Evolutionary conservation across 53 echinoderm and acorn worm genomes (phyloP), one percentile per base, ranked within the genome.

Genomic region (Crossaster papposus): DNA sequence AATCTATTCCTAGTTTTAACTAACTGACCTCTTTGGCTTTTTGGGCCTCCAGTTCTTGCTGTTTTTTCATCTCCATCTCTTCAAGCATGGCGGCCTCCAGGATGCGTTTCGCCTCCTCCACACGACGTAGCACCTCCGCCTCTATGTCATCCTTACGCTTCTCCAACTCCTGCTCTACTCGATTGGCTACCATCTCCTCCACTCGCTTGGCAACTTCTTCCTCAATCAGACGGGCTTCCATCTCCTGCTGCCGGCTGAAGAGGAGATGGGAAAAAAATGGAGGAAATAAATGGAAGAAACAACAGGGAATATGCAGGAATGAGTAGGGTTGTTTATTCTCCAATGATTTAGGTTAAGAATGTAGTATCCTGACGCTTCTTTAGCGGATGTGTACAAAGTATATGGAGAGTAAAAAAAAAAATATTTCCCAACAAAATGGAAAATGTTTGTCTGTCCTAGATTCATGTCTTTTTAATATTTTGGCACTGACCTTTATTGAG

Each of bases 141-240:
- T 97, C 97, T 31, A 97, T 93, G 64, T 97, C 97, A 44, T 97
- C 97, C 81, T 95, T 93, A 50, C 94, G 90, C 81, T 97, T 97
- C 91, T 97, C 97, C 30, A 97, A 75, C 82, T 97, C 97, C 73
- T 94, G 93, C 78, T 93, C 95, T 5, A 97, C 94, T 54, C 97
- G 86, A 37, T 97, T 92, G n/a, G 92, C 94, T 9, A 97, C 94
- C 91, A 97, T 92, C 85, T 97, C 97, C 78, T 97, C 97, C 31
- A 97, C 97, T 22, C 97, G 79, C 52, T 91, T 92, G 68, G 94
- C 94, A 38, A 97, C 97, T 65, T 97, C 97, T 32, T 97, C 97
- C 65, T 97, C 95, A 8, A 97, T 95, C 28, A 91, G 94, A 81
- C 91, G 95, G 14, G 95, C 97, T 65, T 97, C 94, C 90, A 93